phyloP scores from a whole-genome alignment of 1,140 invertebrate genomes.

The Euwallacea fornicatus region DNA sequence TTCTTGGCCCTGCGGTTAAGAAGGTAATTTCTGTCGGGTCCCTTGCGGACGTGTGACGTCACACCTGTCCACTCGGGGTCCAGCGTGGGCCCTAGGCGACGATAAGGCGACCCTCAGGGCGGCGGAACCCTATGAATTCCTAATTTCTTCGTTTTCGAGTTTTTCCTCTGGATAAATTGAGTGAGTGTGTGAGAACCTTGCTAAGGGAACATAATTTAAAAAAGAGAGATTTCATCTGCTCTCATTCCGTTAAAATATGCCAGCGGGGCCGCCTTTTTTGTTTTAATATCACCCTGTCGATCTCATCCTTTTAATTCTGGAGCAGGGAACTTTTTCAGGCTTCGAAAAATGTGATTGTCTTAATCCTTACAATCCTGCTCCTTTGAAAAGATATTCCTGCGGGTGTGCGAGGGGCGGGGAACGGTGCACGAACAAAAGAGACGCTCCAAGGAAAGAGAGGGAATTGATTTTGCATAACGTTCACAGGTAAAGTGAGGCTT shows the following conservation, averaged over 20 bases:
- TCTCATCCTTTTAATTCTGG: slow-evolving; percentile 35
- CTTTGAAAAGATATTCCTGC: slow-evolving; percentile 36
- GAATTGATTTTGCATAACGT: slow-evolving; percentile 55
- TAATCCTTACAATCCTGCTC: slow-evolving; percentile 48
- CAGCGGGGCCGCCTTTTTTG: slow-evolving; percentile 25
- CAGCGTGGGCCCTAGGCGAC: slow-evolving; percentile 18
- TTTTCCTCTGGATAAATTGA: slow-evolving; percentile 14
- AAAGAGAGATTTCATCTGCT: slow-evolving; percentile 18
- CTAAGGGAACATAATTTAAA: slow-evolving; percentile 7
- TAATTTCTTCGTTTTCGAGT: slow-evolving; percentile 11
- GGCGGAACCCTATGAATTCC: slow-evolving; percentile 19
- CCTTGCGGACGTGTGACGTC: slow-evolving; percentile 30
- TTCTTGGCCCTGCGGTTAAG: slow-evolving; percentile 35
- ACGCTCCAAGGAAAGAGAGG: slow-evolving; percentile 44
- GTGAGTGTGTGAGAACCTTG: background rate
- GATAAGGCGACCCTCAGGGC: slow-evolving; percentile 11
- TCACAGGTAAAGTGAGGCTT: too few relatives aligned
- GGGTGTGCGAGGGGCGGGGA: slow-evolving; percentile 34
- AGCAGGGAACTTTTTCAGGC: slow-evolving; percentile 36
- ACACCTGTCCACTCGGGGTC: slow-evolving; percentile 33
- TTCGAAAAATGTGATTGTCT: slow-evolving; percentile 48
- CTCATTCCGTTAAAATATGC: slow-evolving; percentile 15
- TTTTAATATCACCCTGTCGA: slow-evolving; percentile 34
- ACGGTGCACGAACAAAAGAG: slow-evolving; percentile 30
- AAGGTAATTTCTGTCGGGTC: slow-evolving; percentile 37